These are phyloP conservation scores for Malacosoma neustria DNA, from an alignment of 2,888 invertebrate species.

Conservation along the genomic window DNA sequence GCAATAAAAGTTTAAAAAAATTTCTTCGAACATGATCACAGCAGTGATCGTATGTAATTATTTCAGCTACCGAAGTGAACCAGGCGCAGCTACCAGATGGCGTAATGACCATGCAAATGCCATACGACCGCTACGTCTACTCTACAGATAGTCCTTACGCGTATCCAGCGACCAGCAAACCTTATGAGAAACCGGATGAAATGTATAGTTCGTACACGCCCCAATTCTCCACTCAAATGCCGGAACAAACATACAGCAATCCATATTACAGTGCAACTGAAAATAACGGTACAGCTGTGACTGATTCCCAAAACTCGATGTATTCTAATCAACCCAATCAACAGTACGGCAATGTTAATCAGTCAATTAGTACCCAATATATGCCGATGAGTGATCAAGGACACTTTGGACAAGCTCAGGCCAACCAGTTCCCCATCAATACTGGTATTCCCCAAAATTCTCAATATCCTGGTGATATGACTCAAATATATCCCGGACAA, in stretches of 20 bases:
- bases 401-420: background rate
- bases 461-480: background rate
- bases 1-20: too few species aligned
- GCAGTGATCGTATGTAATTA: too few species aligned
- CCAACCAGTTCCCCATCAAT: background rate
- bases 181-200: conserved; percentile 41
- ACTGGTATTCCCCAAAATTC: background rate
- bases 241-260: conserved; percentile 44
- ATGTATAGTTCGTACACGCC: conserved; percentile 46
- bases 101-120: conserved; percentile 33
- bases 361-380: background rate
- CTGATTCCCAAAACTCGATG: conserved; percentile 38
- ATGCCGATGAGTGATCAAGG: background rate
- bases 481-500: background rate
- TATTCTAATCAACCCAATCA: conserved; percentile 15
- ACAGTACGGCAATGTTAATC: conserved; percentile 4
- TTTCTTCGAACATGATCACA: too few species aligned
- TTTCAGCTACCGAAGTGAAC: conserved; percentile 50
- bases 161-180: conserved; percentile 32
- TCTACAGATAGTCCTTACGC: conserved; percentile 36
- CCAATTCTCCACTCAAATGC: conserved; percentile 37
- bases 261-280: conserved; percentile 52
- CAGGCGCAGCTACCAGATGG: conserved; percentile 58
- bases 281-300: conserved; percentile 34
- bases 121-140: conserved; percentile 40